A percentile compares a stretch with the other conserved stretches of the same genome.
Conservation (phyloP, 2,888 invertebrate genomes). For the Drymonia ruficornis region DNA sequence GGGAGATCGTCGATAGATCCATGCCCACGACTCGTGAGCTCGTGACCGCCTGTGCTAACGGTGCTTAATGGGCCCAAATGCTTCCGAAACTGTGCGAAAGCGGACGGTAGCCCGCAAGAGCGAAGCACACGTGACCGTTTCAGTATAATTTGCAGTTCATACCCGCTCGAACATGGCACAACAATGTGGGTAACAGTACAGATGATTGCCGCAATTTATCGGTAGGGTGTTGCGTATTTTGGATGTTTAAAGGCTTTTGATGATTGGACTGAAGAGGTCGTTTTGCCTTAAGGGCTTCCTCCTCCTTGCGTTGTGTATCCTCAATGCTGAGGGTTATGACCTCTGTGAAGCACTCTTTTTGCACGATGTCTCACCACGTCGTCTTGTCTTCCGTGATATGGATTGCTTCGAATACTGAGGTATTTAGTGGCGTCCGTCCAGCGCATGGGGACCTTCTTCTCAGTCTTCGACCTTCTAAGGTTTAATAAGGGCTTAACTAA, state of each 20-base stretch:
- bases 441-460: too few species aligned
- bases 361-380: too few species aligned
- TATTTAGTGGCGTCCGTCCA: too few species aligned
- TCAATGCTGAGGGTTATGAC: too few species aligned
- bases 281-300: too few species aligned
- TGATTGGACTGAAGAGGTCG: conserved; percentile 19
- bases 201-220: conserved; percentile 66
- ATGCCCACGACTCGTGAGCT: conserved; percentile 74
- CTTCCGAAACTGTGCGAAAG: conserved; percentile 85
- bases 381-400: too few species aligned
- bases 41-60: conserved; percentile 82
- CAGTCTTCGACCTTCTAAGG: too few species aligned
- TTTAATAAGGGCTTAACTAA: too few species aligned
- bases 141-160: conserved; percentile 75
- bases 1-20: conserved; percentile 80
- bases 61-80: conserved; percentile 84
- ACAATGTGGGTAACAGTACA: conserved; percentile 67
- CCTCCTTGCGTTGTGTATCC: too few species aligned
- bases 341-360: too few species aligned
- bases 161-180: conserved; percentile 61
- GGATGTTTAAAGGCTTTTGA: conserved; percentile 21
- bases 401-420: too few species aligned
- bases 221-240: conserved; percentile 36
- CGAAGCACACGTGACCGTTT: conserved; percentile 74
- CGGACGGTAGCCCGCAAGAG: conserved; percentile 75